A percentile compares a stretch with the other conserved stretches of the same genome.
Conservation (phyloP, 1,140 invertebrate species). For the Nomia melanderi region DNA sequence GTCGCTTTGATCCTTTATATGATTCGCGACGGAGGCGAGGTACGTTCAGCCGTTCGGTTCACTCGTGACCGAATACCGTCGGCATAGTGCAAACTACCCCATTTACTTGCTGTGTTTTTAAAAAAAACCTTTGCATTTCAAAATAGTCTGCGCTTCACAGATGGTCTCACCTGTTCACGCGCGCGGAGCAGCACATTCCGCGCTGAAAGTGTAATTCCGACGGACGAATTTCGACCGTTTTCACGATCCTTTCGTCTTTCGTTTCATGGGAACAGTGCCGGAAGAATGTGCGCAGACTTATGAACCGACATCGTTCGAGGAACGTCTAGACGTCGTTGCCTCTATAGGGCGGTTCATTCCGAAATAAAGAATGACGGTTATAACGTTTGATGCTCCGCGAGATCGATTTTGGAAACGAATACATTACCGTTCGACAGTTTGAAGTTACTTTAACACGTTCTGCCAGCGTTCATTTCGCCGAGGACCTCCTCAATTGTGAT, state of each 20-base stretch:
- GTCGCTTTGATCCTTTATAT: slow-evolving; percentile 35
- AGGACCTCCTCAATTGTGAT: no score
- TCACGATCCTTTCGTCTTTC: not conserved
- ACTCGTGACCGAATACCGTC: slow-evolving; percentile 8
- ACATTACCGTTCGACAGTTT: no score
- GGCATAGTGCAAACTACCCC: slow-evolving; percentile 40
- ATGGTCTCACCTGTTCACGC: not conserved
- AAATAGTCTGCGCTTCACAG: slow-evolving; percentile 29
- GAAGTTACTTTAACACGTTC: no score
- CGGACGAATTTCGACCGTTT: slow-evolving; percentile 31
- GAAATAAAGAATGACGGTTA: no score
- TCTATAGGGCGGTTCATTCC: no score
- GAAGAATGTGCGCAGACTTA: not conserved
- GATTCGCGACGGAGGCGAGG: not conserved
- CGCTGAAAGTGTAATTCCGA: slow-evolving; percentile 8
- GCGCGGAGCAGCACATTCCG: not conserved
- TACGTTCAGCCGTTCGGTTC: not conserved
- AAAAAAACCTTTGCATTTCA: slow-evolving; percentile 51
- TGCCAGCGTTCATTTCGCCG: no score
- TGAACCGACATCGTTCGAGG: not conserved
- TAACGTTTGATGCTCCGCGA: no score
- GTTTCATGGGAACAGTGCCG: not conserved
- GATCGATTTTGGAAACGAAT: no score
- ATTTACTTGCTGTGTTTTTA: slow-evolving; percentile 34
- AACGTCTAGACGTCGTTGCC: no score